Base-by-base conservation (phyloP, 2,888 invertebrate species). In the Lysandra coridon region DNA sequence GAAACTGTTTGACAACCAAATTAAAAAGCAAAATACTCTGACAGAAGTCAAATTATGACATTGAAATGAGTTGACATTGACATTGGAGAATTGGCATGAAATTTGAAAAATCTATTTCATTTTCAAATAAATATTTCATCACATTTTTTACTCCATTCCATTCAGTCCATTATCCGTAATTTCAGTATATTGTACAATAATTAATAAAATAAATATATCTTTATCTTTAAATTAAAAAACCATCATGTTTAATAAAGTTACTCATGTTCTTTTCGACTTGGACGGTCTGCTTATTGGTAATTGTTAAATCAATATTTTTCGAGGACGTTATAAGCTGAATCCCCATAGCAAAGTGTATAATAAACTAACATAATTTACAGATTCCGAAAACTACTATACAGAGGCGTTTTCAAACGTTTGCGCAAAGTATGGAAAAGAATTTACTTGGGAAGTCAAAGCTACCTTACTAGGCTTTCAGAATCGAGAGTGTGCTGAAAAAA, bases 351-450 rank as follows among this genome's bases (percentile, higher is more conserved):
- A 69, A 33, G 4, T 33, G 2, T 73, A 73, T n/a, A n/a, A 2
- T 74, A 10, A 78, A 77, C 76, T 17, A 5, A 75, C 76, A 75
- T 75, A 69, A 77, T 90, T 82, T 93, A 83, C 92, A 98, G 98
- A 98, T 95, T 97, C 98, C 57, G 98, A 98, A 91, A 90, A 88
- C 23, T 90, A 97, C 30, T 98, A 98, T 87, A 96, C 97, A 10
- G 91, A 96, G 87, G 96, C 96, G 4, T 96, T 96, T 84, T 96
- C 97, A 87, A 95, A 91, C 84, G 95, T 97, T 44, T 94, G 96
- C 83, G 95, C 95, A 80, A 95, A 95, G 80, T 98, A 96, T 91
- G 97, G 96, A 0, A 97, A 97, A 89, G 92, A 90, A 10, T 98
- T 96, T 87, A 97, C 97, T 0, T 97, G 97, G 96, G 97, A 97